These are phyloP conservation scores for Drosophila sturtevanti DNA, from an alignment of 1,140 invertebrate genomes.

Conservation along the genomic window DNA sequence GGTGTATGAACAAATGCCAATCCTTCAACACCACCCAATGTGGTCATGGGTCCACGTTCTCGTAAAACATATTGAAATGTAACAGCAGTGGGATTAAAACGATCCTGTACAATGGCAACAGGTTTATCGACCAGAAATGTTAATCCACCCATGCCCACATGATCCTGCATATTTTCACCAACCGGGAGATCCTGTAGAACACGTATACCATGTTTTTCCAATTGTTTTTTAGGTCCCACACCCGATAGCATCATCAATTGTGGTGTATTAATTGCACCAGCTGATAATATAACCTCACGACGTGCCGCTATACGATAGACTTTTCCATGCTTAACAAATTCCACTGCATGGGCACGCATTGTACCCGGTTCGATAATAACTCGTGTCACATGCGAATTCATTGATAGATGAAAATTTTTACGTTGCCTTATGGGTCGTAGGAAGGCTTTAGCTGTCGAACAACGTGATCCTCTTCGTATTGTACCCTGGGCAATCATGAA, in stretches of 20 bases:
- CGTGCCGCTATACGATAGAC: constrained; percentile 87
- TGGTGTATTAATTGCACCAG: constrained; percentile 91
- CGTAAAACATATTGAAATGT: constrained; percentile 91
- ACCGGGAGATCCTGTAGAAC: constrained; percentile 89
- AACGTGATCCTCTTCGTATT: constrained; percentile 91
- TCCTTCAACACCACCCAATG: constrained; percentile 92
- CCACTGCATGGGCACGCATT: constrained; percentile 89
- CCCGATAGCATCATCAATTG: constrained; percentile 95
- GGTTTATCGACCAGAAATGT: constrained; percentile 91
- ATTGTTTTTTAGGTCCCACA: constrained; percentile 90
- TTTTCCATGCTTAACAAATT: constrained; percentile 88
- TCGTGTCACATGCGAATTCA: constrained; percentile 90
- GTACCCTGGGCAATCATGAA: constrained; percentile 96
- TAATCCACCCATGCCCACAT: constrained; percentile 91
- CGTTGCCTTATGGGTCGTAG: constrained; percentile 90
- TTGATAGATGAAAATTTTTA: constrained; percentile 90
- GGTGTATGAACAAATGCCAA: constrained; percentile 92
- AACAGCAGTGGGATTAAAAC: constrained; percentile 88
- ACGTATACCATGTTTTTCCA: constrained; percentile 88
- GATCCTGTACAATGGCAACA: constrained; percentile 89
- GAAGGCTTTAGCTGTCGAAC: constrained; percentile 95
- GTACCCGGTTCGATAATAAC: constrained; percentile 88
- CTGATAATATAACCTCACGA: constrained; percentile 91
- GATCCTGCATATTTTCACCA: constrained; percentile 91
- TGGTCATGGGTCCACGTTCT: constrained; percentile 92